phyloP scores from a whole-genome alignment of 2,888 invertebrate species.

The Drosophila anceps region DNA sequence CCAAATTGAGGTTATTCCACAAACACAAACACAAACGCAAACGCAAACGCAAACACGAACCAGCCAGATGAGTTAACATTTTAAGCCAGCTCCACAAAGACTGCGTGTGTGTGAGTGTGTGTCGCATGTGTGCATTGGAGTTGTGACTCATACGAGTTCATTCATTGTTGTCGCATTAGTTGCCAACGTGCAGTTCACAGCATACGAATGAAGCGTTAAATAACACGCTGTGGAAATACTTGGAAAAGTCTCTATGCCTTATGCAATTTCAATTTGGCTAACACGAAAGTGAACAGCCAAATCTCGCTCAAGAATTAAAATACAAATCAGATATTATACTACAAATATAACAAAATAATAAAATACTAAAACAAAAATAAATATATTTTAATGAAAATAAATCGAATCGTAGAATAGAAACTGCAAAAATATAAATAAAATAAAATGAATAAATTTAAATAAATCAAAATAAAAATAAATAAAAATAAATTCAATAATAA shows the following conservation, averaged over 20 bases:
- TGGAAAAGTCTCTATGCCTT: constrained; percentile 23
- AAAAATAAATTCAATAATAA: too few species aligned
- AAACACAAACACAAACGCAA: constrained; percentile 45
- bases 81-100: constrained; percentile 45
- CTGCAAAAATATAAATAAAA: too few species aligned
- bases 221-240: constrained; percentile 38
- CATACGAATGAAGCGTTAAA: constrained; percentile 39
- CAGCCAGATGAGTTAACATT: constrained; percentile 77
- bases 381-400: too few species aligned
- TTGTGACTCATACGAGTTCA: constrained; percentile 63
- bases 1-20: constrained; percentile 78
- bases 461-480: background rate
- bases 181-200: constrained; percentile 47
- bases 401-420: too few species aligned
- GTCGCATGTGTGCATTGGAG: constrained; percentile 19
- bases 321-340: background rate
- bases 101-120: constrained; percentile 19
- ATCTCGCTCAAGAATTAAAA: background rate
- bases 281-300: background rate
- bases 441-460: background rate
- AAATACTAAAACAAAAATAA: too few species aligned
- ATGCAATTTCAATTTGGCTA: constrained; percentile 11
- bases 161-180: constrained; percentile 44
- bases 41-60: constrained; percentile 30
- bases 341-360: background rate